Base-by-base conservation (phyloP, 2,888 invertebrate genomes). In the Anoncus sp. region DNA sequence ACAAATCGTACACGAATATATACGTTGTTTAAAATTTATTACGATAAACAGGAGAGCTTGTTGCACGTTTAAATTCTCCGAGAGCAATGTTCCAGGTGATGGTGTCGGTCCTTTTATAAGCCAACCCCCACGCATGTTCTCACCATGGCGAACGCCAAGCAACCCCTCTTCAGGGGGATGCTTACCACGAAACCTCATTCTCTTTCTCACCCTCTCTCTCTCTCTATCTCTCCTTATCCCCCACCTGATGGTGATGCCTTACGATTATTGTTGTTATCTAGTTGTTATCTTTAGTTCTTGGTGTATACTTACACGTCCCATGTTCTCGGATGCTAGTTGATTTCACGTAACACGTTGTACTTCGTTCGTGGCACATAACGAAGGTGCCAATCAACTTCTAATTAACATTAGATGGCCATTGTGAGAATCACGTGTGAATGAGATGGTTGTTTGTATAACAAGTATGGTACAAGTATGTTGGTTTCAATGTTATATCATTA, bases 61-160 rank as follows among this genome's bases (percentile, higher is more conserved):
- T 81, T 78, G 77, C 73, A 62, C 67, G 74, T 81, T 69, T 75
- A 80, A 82, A 81, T 81, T 82, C 83, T 78, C 71, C 69, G 67
- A 65, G 70, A 75, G 80, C 75, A 83, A 80, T 84, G 84, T 67
- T 67, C 51, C 63, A 77, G 72, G 70, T 75, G 79, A 80, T 80
- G 73, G 53, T 75, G 79, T 65, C 74, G 72, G 77, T 76, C 72
- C 81, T 78, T 83, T 84, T 84, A 84, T 84, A 84, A 84, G 81
- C 77, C 76, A 76, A 65, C 72, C 79, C 82, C 83, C 83, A 80
- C 82, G 77, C 80, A 59, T 67, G n/a, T 55, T 75, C 70, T 71
- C 72, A 74, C 77, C 73, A 75, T 77, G 53, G 65, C 14, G 65
- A 76, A 70, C 53, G 20, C 57, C n/a, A 38, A 55, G 59, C 81